phyloP scores from a whole-genome alignment of 2,797 vertebrate genomes.

The Hydrolagus colliei region DNA sequence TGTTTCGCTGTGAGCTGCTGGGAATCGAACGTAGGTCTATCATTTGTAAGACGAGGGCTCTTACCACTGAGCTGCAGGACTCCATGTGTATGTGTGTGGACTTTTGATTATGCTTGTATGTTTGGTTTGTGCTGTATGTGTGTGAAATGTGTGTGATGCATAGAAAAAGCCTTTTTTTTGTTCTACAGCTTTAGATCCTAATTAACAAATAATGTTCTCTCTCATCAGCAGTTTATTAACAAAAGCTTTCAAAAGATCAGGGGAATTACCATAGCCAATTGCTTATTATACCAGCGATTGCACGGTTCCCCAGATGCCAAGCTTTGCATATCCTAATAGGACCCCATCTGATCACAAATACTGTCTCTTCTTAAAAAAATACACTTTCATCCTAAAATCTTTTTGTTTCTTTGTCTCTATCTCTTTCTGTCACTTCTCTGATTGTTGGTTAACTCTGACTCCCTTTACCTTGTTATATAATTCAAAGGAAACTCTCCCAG shows the following conservation, averaged over 20 bases:
- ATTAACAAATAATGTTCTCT: slow-evolving; percentile 41
- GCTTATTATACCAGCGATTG: slow-evolving; percentile 25
- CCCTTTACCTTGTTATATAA: slow-evolving; percentile 34
- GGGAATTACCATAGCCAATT: neutral
- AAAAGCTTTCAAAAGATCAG: slow-evolving; percentile 41
- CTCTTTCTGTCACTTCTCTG: neutral
- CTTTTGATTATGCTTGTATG: too few relatives aligned
- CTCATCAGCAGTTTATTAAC: slow-evolving; percentile 40
- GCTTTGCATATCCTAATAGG: slow-evolving; percentile 40
- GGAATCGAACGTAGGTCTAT: too few relatives aligned
- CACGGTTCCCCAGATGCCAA: slow-evolving; percentile 37
- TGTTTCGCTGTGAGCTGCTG: too few relatives aligned
- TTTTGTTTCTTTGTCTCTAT: too few relatives aligned
- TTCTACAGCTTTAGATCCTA: slow-evolving; percentile 38
- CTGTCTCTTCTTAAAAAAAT: slow-evolving; percentile 34
- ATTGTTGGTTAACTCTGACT: slow-evolving; percentile 28
- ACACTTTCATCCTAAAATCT: slow-evolving; percentile 34
- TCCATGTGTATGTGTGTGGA: too few relatives aligned
- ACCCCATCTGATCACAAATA: slow-evolving; percentile 36
- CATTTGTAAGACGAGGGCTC: too few relatives aligned
- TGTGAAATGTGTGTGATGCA: too few relatives aligned
- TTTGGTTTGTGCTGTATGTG: too few relatives aligned
- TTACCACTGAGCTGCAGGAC: too few relatives aligned
- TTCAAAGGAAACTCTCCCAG: slow-evolving; percentile 35
- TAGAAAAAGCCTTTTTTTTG: neutral